These are phyloP conservation scores for Sphaerodactylus townsendi DNA, from an alignment of 2,113 vertebrate species.

Conservation along the genomic window DNA sequence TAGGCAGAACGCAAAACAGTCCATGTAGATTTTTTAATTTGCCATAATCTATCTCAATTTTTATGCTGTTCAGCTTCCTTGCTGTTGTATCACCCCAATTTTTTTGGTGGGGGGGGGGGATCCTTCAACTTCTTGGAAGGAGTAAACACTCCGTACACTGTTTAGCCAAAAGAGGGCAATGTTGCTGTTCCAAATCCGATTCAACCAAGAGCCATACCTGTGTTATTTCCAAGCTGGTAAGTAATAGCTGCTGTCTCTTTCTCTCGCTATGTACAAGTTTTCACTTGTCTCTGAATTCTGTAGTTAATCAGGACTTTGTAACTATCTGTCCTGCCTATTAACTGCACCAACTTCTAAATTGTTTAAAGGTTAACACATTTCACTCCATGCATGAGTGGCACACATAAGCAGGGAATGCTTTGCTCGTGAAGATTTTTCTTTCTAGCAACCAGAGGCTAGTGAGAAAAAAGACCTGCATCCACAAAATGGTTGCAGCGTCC, in stretches of 20 bases:
- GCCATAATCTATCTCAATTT: slow-evolving; percentile 15
- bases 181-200: slow-evolving; percentile 87
- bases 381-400: slow-evolving; percentile 67
- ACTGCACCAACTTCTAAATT: slow-evolving; percentile 72
- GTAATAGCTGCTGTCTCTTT: slow-evolving; percentile 64
- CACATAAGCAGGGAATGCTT: slow-evolving; percentile 33
- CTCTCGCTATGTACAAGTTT: slow-evolving; percentile 66
- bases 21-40: background rate
- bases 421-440: slow-evolving; percentile 30
- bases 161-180: slow-evolving; percentile 94
- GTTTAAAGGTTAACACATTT: slow-evolving; percentile 77
- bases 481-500: slow-evolving; percentile 33
- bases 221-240: slow-evolving; percentile 42
- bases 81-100: slow-evolving; percentile 32
- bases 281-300: slow-evolving; percentile 62
- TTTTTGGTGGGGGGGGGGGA: slow-evolving; percentile 31
- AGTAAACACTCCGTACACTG: slow-evolving; percentile 64
- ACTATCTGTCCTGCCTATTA: slow-evolving; percentile 74
- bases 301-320: slow-evolving; percentile 75
- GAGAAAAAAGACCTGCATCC: slow-evolving; percentile 35
- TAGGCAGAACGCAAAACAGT: background rate
- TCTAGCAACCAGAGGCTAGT: slow-evolving; percentile 37
- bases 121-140: slow-evolving; percentile 50
- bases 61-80: slow-evolving; percentile 36
- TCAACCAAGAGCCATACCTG: slow-evolving; percentile 30